Evolutionary conservation across 2,797 vertebrate species (phyloP).

Genomic region (Hippocampus kuda): DNA sequence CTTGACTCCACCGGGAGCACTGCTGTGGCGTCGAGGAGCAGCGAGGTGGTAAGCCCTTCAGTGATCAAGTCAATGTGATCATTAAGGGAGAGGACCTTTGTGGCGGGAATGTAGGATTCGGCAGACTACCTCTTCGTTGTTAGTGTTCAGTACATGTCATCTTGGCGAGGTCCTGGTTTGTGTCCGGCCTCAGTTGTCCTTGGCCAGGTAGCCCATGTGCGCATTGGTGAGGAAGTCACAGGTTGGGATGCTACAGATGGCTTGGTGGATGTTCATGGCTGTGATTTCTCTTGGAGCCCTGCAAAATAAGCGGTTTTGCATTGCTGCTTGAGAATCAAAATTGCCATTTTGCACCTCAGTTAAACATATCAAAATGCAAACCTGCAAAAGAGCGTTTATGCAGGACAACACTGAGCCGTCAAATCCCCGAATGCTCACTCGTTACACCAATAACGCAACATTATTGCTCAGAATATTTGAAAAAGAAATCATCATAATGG

Average conservation of each 20-base stretch:
- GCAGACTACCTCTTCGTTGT: background rate
- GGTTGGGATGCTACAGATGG: constrained; percentile 82
- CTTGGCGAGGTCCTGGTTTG: background rate
- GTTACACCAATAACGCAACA: too few species aligned
- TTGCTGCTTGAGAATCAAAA: too few species aligned
- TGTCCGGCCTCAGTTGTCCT: constrained; percentile 61
- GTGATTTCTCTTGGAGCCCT: constrained; percentile 90
- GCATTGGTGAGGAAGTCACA: constrained; percentile 96
- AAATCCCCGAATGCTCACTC: too few species aligned
- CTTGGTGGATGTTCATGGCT: constrained; percentile 90
- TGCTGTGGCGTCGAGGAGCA: constrained; percentile 14
- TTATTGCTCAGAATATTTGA: too few species aligned
- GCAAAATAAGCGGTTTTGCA: background rate
- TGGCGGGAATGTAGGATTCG: background rate
- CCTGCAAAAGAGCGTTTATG: too few species aligned
- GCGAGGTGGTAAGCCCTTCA: constrained; percentile 36
- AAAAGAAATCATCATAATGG: too few species aligned
- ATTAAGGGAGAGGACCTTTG: constrained; percentile 1
- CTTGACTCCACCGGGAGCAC: background rate
- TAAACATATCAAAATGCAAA: background rate
- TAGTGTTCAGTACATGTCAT: background rate
- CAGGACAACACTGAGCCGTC: too few species aligned
- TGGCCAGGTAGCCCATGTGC: constrained; percentile 83
- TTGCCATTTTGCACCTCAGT: too few species aligned
- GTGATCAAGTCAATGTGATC: constrained; percentile 22